These are phyloP conservation scores for Mastomys natalensis DNA, from an alignment of 2,113 vertebrate genomes.

Conservation along the genomic window DNA sequence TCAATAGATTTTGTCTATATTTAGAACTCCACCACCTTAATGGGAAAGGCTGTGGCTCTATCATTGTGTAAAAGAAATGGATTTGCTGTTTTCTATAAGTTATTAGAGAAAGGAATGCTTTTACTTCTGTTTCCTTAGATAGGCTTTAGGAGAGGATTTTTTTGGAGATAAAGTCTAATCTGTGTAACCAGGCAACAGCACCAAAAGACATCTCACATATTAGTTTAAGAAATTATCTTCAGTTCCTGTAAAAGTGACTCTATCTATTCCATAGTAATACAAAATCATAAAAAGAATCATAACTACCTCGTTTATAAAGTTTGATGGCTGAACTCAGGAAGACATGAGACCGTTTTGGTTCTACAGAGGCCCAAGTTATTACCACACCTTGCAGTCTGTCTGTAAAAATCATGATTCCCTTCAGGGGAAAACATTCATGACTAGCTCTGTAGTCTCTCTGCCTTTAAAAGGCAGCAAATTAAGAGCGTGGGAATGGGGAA, in stretches of 20 bases:
- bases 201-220: background rate
- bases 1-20: background rate
- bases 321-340: background rate
- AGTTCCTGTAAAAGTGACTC: slow-evolving; percentile 22
- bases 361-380: background rate
- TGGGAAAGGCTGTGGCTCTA: background rate
- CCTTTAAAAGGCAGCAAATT: background rate
- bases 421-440: background rate
- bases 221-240: background rate
- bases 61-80: background rate
- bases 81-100: slow-evolving; percentile 9
- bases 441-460: background rate
- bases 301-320: slow-evolving; percentile 8
- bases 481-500: background rate
- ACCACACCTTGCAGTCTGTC: background rate
- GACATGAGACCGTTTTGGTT: slow-evolving; percentile 10
- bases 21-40: background rate
- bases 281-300: background rate
- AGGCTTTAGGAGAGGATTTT: background rate
- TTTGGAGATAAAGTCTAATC: background rate
- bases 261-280: background rate
- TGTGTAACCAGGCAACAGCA: background rate
- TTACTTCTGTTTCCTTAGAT: slow-evolving; percentile 16
- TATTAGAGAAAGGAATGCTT: background rate
- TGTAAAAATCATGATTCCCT: background rate